A percentile compares a stretch with the other conserved stretches of the same genome.
Conservation (phyloP, 2,113 vertebrate genomes). For the Cottus gobio region DNA sequence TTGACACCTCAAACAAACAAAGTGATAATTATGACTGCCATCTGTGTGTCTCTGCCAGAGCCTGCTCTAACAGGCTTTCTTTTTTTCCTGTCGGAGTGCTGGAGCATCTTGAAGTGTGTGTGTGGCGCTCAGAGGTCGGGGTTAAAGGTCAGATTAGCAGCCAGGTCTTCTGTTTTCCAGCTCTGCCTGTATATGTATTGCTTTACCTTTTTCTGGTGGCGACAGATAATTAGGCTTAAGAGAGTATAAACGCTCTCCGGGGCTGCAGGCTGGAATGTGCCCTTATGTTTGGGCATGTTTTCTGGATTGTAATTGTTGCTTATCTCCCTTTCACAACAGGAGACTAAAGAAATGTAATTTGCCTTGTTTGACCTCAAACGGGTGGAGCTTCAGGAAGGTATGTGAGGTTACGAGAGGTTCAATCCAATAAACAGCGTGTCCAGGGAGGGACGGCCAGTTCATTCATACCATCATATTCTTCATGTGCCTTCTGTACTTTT, state of each 20-base stretch:
- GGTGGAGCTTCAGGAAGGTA: background rate
- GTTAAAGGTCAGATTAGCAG: conserved; percentile 22
- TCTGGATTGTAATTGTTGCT: background rate
- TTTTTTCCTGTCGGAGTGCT: background rate
- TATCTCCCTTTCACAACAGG: background rate
- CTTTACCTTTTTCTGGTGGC: background rate
- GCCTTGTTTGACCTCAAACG: background rate
- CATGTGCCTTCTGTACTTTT: background rate
- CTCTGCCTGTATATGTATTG: background rate
- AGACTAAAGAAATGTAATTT: conserved; percentile 8
- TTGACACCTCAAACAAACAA: conserved; percentile 31
- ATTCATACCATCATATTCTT: background rate
- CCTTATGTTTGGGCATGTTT: conserved; percentile 60
- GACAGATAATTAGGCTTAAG: conserved; percentile 34
- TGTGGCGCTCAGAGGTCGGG: background rate
- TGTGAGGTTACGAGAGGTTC: conserved; percentile 2
- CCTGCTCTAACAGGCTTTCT: background rate
- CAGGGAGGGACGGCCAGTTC: background rate
- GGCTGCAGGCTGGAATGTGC: conserved; percentile 58
- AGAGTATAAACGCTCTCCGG: conserved; percentile 6
- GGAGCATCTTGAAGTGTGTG: background rate
- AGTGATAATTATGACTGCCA: conserved; percentile 5
- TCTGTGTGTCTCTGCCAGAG: conserved; percentile 4
- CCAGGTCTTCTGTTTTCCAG: conserved; percentile 5
- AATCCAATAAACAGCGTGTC: background rate